Conservation (phyloP, 2,797 vertebrate genomes). For the Periparus ater region DNA sequence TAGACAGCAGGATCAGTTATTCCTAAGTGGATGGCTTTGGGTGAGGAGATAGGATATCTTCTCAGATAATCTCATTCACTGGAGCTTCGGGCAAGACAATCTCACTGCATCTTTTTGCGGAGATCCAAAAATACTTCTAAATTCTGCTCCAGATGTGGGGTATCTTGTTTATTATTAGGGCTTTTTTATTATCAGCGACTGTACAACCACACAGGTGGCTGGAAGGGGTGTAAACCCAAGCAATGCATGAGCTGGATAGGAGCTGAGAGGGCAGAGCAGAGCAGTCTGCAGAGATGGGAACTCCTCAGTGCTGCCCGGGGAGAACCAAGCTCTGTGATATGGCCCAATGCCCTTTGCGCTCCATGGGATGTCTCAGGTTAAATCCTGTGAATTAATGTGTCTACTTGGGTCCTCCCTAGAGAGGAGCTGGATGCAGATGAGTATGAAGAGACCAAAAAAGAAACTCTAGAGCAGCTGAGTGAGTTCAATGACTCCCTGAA, state of each 20-base stretch:
- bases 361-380: neutral
- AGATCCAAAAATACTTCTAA: neutral
- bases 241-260: neutral
- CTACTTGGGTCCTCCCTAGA: conserved; percentile 70
- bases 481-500: conserved; percentile 96
- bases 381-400: neutral
- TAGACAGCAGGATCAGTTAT: neutral
- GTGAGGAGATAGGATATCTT: neutral
- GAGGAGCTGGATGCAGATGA: conserved; percentile 94
- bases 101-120: accelerated
- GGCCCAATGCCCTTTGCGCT: neutral
- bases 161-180: neutral
- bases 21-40: neutral
- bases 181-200: neutral
- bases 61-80: neutral
- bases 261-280: neutral
- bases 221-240: neutral
- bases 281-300: neutral
- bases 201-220: neutral
- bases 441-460: conserved; percentile 96
- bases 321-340: accelerated
- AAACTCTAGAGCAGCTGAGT: conserved; percentile 93
- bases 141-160: neutral
- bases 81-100: neutral
- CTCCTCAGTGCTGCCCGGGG: neutral